Evolutionary conservation across 1,140 invertebrate species (phyloP).

Genomic region (Archegozetes longisetosus): DNA sequence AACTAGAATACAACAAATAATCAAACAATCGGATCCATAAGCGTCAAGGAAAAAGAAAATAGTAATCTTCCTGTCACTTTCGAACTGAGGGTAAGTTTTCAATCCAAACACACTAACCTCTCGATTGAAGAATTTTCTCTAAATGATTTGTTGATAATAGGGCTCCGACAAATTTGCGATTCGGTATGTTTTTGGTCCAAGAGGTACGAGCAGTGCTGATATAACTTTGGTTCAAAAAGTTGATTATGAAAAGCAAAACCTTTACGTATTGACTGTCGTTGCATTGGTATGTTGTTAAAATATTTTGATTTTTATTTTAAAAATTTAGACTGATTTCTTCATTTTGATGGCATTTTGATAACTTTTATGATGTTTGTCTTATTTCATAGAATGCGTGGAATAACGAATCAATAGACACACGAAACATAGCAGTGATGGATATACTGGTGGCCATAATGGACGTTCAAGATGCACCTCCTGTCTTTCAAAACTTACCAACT

Average conservation of each 20-base stretch:
- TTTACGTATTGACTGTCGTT: constrained; percentile 60
- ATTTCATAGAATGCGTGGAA: constrained; percentile 60
- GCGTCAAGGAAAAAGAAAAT: constrained; percentile 55
- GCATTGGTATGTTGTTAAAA: constrained; percentile 49
- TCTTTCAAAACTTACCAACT: constrained; percentile 58
- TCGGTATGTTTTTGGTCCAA: constrained; percentile 50
- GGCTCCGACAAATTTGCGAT: constrained; percentile 51
- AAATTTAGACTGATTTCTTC: background rate
- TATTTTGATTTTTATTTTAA: background rate
- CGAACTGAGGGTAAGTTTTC: constrained; percentile 50
- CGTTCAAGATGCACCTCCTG: constrained; percentile 66
- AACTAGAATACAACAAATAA: constrained; percentile 59
- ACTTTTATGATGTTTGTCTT: constrained; percentile 23
- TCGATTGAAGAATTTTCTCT: background rate
- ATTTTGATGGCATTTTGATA: background rate
- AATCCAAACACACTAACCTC: background rate
- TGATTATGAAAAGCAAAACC: constrained; percentile 67
- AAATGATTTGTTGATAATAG: constrained; percentile 31
- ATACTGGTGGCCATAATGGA: constrained; percentile 63
- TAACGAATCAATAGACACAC: constrained; percentile 53
- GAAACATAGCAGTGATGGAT: constrained; percentile 63
- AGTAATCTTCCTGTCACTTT: constrained; percentile 55
- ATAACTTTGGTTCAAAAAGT: constrained; percentile 53
- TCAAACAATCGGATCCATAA: constrained; percentile 58
- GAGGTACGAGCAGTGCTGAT: constrained; percentile 52